Percentiles rank a stretch among this genome's conserved stretches.
These are phyloP conservation scores for Siniperca knerii DNA, from an alignment of 2,113 vertebrate species.

Conservation along the genomic window DNA sequence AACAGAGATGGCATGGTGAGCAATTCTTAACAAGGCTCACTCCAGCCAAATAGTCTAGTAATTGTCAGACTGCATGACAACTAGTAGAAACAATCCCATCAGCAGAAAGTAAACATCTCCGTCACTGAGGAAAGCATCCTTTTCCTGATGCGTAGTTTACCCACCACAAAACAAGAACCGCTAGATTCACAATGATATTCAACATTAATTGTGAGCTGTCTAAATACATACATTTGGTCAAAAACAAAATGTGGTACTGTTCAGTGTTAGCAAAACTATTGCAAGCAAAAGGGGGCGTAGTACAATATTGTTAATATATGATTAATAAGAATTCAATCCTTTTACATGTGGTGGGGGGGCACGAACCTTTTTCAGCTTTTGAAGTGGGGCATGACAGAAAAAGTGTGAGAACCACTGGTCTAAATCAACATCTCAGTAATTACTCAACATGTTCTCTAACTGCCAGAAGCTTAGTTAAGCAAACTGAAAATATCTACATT, in stretches of 20 bases:
- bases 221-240: constrained; percentile 7
- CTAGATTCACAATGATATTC: constrained; percentile 36
- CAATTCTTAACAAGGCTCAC: constrained; percentile 24
- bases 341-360: no score
- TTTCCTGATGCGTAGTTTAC: constrained; percentile 46
- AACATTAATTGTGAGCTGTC: constrained; percentile 4
- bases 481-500: constrained; percentile 48
- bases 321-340: no score
- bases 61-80: constrained; percentile 55
- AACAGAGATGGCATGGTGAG: constrained; percentile 12
- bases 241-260: constrained; percentile 44
- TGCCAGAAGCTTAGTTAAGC: constrained; percentile 42
- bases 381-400: no score
- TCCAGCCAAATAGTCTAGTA: constrained; percentile 30
- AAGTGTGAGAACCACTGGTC: background rate
- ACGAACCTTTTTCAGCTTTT: no score
- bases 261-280: constrained; percentile 1
- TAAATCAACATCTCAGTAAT: constrained; percentile 43
- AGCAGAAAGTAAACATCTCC: constrained; percentile 38
- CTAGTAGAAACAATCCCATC: constrained; percentile 39
- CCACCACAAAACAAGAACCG: constrained; percentile 24
- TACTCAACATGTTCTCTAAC: constrained; percentile 22
- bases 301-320: background rate
- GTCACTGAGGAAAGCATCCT: constrained; percentile 25
- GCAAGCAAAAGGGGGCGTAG: background rate